Evolutionary conservation across 2,113 vertebrate genomes (phyloP).

Genomic region (Ceyx margarethae): DNA sequence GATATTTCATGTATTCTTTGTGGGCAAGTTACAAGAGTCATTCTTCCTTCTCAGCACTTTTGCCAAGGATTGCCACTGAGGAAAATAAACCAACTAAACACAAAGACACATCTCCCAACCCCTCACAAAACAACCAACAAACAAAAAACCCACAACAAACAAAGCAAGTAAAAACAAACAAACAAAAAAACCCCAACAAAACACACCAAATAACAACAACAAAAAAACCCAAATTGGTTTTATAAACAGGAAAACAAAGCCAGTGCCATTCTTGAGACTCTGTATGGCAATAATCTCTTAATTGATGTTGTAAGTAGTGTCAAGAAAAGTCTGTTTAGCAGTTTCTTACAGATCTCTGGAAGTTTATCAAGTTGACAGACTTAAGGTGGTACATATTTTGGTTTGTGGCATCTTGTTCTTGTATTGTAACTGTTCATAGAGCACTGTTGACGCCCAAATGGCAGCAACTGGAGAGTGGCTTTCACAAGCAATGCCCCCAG

Average conservation of each 20-base stretch:
- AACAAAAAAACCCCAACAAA: too few relatives aligned
- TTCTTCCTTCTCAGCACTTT: not conserved
- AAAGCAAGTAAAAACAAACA: too few relatives aligned
- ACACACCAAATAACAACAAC: not conserved
- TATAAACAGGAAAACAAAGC: not conserved
- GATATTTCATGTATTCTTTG: not conserved
- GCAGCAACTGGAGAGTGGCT: not conserved
- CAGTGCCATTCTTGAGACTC: constrained; percentile 76
- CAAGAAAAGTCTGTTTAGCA: constrained; percentile 76
- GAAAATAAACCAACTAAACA: too few relatives aligned
- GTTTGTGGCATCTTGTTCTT: not conserved
- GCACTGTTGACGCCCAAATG: not conserved
- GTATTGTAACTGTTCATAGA: not conserved
- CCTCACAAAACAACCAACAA: not conserved
- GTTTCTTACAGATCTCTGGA: constrained; percentile 77
- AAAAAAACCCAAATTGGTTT: not conserved
- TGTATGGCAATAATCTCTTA: constrained; percentile 76
- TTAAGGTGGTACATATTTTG: constrained; percentile 68
- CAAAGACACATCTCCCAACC: too few relatives aligned
- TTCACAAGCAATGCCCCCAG: not conserved
- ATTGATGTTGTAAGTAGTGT: constrained; percentile 78
- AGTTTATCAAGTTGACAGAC: constrained; percentile 78
- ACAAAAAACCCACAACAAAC: not conserved
- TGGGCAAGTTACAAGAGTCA: not conserved
- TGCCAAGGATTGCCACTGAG: not conserved